Conservation (phyloP, 2,797 vertebrate genomes). For the Okamejei kenojei region DNA sequence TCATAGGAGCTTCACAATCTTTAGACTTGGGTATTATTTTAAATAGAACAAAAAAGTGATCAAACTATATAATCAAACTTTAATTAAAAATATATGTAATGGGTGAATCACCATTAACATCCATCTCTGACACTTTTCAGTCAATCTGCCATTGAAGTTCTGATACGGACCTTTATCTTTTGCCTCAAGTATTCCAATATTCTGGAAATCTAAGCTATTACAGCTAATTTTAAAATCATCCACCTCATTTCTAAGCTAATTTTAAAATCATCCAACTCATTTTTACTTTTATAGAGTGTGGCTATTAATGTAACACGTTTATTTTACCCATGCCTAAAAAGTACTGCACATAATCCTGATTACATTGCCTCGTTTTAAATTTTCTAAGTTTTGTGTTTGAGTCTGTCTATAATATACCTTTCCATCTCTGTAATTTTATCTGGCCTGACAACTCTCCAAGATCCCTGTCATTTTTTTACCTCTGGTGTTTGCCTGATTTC, state of each 20-base stretch:
- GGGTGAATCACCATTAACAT: neutral
- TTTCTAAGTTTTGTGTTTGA: neutral
- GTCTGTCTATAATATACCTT: neutral
- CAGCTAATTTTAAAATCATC: neutral
- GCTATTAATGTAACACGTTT: no score
- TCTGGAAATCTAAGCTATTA: neutral
- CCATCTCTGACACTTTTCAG: neutral
- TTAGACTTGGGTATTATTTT: neutral
- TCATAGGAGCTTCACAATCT: neutral
- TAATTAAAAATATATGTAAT: neutral
- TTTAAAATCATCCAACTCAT: no score
- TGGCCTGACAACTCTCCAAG: neutral
- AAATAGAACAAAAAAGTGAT: neutral
- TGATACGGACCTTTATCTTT: neutral
- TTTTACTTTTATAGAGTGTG: no score
- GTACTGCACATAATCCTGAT: neutral
- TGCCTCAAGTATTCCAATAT: neutral
- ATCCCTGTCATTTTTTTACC: neutral
- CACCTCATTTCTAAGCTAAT: neutral
- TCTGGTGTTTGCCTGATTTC: neutral
- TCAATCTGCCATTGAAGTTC: neutral
- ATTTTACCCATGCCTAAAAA: no score
- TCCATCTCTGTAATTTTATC: neutral
- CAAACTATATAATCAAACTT: neutral
- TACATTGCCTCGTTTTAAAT: neutral